Percentiles rank a stretch among this genome's conserved stretches.
phyloP scores from a whole-genome alignment of 2,113 vertebrate genomes.

The Hippocampus zosterae region DNA sequence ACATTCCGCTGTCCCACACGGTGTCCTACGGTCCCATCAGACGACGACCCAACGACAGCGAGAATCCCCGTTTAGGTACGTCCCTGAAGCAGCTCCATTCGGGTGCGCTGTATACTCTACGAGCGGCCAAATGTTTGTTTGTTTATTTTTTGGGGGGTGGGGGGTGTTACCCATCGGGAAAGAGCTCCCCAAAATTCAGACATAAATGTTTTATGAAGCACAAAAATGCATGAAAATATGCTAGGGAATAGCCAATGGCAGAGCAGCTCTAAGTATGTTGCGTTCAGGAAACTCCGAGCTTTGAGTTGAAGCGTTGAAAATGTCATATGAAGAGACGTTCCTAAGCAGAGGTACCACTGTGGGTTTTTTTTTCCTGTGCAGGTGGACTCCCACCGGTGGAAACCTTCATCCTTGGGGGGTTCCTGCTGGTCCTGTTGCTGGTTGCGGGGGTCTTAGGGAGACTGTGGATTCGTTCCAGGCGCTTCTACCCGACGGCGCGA shows the following conservation, averaged over 20 bases:
- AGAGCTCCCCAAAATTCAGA: too few relatives aligned
- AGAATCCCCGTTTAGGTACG: conserved; percentile 53
- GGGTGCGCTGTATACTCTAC: neutral
- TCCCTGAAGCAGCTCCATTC: neutral
- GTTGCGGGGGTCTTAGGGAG: conserved; percentile 67
- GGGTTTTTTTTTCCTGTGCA: conserved; percentile 10
- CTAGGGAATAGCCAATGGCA: too few relatives aligned
- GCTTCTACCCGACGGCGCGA: conserved; percentile 62
- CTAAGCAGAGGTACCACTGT: too few relatives aligned
- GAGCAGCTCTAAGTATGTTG: too few relatives aligned
- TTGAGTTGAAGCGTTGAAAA: too few relatives aligned
- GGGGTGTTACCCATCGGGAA: too few relatives aligned
- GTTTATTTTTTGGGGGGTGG: too few relatives aligned
- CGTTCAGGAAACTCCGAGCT: too few relatives aligned
- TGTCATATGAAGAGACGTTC: too few relatives aligned
- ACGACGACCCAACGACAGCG: conserved; percentile 38
- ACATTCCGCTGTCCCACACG: conserved; percentile 55
- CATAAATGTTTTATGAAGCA: too few relatives aligned
- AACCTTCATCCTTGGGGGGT: conserved; percentile 64
- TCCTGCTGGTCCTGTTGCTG: conserved; percentile 68
- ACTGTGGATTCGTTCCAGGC: conserved; percentile 71
- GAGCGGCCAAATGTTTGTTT: neutral
- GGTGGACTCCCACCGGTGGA: conserved; percentile 58
- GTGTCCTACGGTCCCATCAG: conserved; percentile 71
- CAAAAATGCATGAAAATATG: too few relatives aligned